phyloP scores from a whole-genome alignment of 2,113 vertebrate genomes.

The Lanius collurio region DNA sequence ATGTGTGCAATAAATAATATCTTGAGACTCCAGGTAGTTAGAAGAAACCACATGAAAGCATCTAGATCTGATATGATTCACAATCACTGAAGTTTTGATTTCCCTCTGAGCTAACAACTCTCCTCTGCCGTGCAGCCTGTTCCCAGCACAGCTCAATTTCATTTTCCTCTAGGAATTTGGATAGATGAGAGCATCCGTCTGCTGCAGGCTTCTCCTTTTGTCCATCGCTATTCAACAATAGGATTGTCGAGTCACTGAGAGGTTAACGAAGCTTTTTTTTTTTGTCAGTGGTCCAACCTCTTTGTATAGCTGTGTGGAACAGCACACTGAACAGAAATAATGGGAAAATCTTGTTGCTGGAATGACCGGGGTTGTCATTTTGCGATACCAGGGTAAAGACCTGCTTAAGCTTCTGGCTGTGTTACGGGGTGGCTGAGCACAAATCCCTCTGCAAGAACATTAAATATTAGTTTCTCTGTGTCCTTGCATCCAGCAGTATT shows the following conservation, averaged over 20 bases:
- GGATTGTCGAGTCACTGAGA: conserved; percentile 14
- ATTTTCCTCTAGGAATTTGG: neutral
- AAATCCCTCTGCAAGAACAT: neutral
- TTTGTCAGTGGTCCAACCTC: conserved; percentile 30
- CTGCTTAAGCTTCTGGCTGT: neutral
- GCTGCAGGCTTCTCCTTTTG: neutral
- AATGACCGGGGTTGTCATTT: neutral
- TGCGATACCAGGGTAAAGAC: neutral
- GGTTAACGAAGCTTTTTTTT: conserved; percentile 35
- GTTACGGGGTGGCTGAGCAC: neutral
- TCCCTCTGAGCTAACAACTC: neutral
- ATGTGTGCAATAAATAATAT: neutral
- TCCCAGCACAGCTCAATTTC: neutral
- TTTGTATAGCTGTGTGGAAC: conserved; percentile 16
- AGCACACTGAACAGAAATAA: conserved; percentile 55
- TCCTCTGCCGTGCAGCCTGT: neutral
- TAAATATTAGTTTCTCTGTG: neutral
- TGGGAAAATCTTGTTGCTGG: conserved; percentile 7
- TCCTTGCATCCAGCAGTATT: neutral
- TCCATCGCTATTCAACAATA: neutral
- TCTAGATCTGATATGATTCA: neutral
- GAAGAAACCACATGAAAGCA: conserved; percentile 4
- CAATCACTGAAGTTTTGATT: neutral
- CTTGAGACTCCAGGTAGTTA: neutral
- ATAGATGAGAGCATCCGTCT: neutral